Base-by-base conservation (phyloP, 1,140 invertebrate genomes). In the Drosophila azteca region DNA sequence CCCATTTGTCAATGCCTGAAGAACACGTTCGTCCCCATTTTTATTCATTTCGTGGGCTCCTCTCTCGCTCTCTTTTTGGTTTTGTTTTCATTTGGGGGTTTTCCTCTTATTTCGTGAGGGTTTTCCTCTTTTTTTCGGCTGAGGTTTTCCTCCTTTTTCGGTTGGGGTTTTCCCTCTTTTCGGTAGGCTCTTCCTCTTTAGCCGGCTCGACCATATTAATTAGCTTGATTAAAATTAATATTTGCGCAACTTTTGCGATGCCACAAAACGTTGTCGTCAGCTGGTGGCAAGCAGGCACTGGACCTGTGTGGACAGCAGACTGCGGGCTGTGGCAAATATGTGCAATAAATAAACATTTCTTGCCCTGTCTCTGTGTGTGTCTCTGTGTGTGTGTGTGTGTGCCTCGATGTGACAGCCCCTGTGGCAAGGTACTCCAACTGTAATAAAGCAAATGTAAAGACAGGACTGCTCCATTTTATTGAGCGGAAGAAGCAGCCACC, bases 201-300 rank as follows among this genome's bases (percentile, higher is more conserved):
- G 24, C 50, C 68, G 71, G 79, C 76, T 88, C 71, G 83, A 84
- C 84, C 83, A 79, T 89, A 89, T 88, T 88, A 88, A 88, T 88
- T 88, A 88, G 84, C 83, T 88, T 88, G 83, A 88, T 88, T 89
- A 88, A 88, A 88, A 83, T 89, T 82, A 89, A 88, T 88, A 88
- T 89, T 88, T 88, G 72, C 58, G 64, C 66, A 87, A 77, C 55
- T 79, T 69, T 55, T 57, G 71, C 62, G 68, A 72, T 58, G 65
- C 83, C 79, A 69, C 68, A 66, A 71, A 75, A 54, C 52, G 58
- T 31, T 53, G 63, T 44, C 41, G 62, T 15, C 55, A 50, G 17
- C 43, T 20, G 51, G 11, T 22, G 11, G 53, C 26, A 64, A 3
- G 22, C 17, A 9, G 29, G 9, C 17, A 20, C 17, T 1, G 17